Conservation (phyloP, 2,113 vertebrate species). For the Epinephelus fuscoguttatus region DNA sequence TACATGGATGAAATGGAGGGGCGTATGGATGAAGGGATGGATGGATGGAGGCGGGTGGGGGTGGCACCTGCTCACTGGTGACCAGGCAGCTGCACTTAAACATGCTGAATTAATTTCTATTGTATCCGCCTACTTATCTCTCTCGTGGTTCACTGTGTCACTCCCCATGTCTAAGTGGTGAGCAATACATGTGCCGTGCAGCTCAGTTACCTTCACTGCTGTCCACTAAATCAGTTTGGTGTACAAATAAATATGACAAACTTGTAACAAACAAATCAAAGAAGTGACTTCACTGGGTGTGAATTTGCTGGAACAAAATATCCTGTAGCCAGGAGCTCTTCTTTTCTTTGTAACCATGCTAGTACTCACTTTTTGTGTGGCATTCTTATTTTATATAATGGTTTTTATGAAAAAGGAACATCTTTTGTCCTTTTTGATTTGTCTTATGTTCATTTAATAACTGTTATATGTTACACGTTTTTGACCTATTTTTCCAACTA, state of each 20-base stretch:
- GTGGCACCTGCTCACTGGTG: slow-evolving; percentile 70
- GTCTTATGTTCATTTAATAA: too few relatives aligned
- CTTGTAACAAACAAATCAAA: background rate
- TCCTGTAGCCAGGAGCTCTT: background rate
- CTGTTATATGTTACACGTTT: too few relatives aligned
- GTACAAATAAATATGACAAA: background rate
- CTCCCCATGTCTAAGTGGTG: background rate
- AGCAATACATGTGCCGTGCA: background rate
- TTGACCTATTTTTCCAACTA: background rate
- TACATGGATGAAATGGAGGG: background rate
- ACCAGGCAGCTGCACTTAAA: slow-evolving; percentile 69
- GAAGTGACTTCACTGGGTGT: background rate
- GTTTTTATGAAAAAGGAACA: too few relatives aligned
- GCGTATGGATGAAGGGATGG: background rate
- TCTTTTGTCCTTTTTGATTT: too few relatives aligned
- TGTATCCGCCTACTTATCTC: slow-evolving; percentile 40
- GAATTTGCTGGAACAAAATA: background rate
- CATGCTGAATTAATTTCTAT: slow-evolving; percentile 65
- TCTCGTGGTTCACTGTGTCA: background rate
- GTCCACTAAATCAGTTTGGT: background rate
- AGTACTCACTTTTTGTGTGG: background rate
- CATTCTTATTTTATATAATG: background rate
- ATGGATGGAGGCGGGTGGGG: background rate
- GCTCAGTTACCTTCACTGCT: background rate
- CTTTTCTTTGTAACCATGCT: background rate